Conservation (phyloP, 2,888 invertebrate species). For the Teinopalpus imperialis region DNA sequence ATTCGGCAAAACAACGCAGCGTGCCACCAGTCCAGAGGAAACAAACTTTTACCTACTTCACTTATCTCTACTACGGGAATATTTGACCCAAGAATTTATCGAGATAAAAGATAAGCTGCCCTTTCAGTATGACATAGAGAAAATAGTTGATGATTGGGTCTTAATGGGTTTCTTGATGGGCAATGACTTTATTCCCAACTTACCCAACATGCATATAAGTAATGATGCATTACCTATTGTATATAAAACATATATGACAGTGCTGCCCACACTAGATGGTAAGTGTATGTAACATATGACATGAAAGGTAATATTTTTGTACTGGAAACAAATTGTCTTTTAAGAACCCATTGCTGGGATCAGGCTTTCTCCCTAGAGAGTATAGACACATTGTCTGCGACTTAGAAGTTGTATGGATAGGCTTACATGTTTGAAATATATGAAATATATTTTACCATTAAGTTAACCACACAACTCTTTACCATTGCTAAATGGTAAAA, state of each 20-base stretch:
- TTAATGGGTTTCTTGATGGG: slow-evolving; percentile 98
- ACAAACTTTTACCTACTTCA: slow-evolving; percentile 97
- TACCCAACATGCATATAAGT: slow-evolving; percentile 96
- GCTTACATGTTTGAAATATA: too few species aligned
- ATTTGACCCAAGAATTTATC: slow-evolving; percentile 94
- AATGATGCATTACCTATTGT: slow-evolving; percentile 94
- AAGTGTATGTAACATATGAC: slow-evolving; percentile 42
- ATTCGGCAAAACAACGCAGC: slow-evolving; percentile 87
- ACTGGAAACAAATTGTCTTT: too few species aligned
- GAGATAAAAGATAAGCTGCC: slow-evolving; percentile 84
- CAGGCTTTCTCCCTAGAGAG: too few species aligned
- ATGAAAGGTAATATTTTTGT: too few species aligned
- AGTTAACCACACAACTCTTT: too few species aligned
- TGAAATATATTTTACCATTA: too few species aligned
- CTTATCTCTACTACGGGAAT: slow-evolving; percentile 94
- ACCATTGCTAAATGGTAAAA: too few species aligned
- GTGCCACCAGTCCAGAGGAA: slow-evolving; percentile 89
- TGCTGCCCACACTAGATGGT: slow-evolving; percentile 94
- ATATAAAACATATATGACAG: slow-evolving; percentile 93
- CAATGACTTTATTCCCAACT: slow-evolving; percentile 98
- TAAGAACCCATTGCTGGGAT: too few species aligned
- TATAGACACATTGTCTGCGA: too few species aligned
- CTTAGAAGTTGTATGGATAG: too few species aligned
- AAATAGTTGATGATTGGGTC: slow-evolving; percentile 98
- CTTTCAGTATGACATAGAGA: slow-evolving; percentile 92